phyloP scores from a whole-genome alignment of 2,888 invertebrate genomes.

The Drosophila leonis region DNA sequence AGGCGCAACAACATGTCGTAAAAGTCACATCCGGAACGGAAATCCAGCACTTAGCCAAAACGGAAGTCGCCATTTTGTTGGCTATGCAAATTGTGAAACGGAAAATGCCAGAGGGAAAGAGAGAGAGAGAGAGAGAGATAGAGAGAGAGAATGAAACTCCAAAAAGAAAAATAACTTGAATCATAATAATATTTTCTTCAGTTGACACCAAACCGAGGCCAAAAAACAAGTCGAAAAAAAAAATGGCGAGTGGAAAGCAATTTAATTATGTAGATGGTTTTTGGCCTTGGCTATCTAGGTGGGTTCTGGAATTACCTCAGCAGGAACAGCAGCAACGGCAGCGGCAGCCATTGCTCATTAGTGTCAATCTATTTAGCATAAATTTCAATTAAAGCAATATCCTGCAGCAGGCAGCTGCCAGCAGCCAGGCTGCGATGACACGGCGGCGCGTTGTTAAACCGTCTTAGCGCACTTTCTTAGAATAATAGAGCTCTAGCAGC shows the following conservation, averaged over 20 bases:
- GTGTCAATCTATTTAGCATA: slow-evolving; percentile 82
- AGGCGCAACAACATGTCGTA: slow-evolving; percentile 34
- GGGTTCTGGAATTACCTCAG: slow-evolving; percentile 57
- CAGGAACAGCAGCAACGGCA: slow-evolving; percentile 17
- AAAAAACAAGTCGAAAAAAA: slow-evolving; percentile 18
- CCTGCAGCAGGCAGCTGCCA: slow-evolving; percentile 65
- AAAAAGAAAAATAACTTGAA: slow-evolving; percentile 7
- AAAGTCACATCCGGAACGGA: slow-evolving; percentile 63
- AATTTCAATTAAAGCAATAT: slow-evolving; percentile 82
- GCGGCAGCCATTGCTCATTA: slow-evolving; percentile 75
- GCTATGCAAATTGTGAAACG: slow-evolving; percentile 53
- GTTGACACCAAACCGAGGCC: slow-evolving; percentile 53
- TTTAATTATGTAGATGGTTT: slow-evolving; percentile 77
- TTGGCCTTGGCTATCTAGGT: slow-evolving; percentile 31
- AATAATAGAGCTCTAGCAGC: slow-evolving; percentile 55
- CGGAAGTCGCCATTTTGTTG: slow-evolving; percentile 71
- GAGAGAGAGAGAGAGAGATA: neutral
- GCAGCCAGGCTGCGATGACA: slow-evolving; percentile 23
- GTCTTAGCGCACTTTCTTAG: slow-evolving; percentile 67
- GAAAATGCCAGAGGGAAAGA: neutral
- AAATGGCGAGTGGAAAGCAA: slow-evolving; percentile 53
- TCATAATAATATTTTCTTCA: slow-evolving; percentile 56
- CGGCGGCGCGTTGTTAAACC: slow-evolving; percentile 36
- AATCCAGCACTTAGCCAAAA: slow-evolving; percentile 66
- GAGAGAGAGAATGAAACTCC: neutral